Evolutionary conservation across 2,888 invertebrate genomes (phyloP).

Genomic region (Andrena bicolor): DNA sequence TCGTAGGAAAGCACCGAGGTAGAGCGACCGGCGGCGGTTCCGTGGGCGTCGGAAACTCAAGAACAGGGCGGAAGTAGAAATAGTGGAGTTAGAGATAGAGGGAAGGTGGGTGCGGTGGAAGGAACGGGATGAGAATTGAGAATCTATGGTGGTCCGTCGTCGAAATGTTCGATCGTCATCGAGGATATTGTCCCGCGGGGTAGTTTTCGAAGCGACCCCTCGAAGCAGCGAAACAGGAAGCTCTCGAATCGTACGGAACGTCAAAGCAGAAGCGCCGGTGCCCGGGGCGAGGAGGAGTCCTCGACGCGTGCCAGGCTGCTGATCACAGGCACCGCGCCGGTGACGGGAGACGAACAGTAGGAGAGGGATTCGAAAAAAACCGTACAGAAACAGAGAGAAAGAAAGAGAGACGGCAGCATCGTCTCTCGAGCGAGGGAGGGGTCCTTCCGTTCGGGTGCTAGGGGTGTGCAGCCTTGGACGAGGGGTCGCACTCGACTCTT

Average conservation of each 20-base stretch:
- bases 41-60: background rate
- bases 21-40: background rate
- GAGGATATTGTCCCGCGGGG: conserved; percentile 66
- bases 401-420: conserved; percentile 59
- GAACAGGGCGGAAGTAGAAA: background rate
- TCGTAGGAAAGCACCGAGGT: background rate
- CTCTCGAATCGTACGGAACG: conserved; percentile 73
- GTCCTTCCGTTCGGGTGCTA: conserved; percentile 78
- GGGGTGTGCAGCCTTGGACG: conserved; percentile 75
- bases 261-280: conserved; percentile 82
- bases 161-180: conserved; percentile 63
- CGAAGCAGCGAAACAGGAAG: conserved; percentile 71
- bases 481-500: conserved; percentile 74
- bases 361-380: conserved; percentile 60
- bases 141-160: conserved; percentile 36
- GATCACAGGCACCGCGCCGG: conserved; percentile 82
- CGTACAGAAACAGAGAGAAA: conserved; percentile 42
- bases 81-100: background rate
- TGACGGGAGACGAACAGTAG: conserved; percentile 63
- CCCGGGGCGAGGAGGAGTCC: conserved; percentile 82
- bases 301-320: conserved; percentile 84
- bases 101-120: background rate
- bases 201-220: conserved; percentile 73
- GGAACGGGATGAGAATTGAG: background rate
- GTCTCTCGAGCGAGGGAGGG: conserved; percentile 73